Evolutionary conservation across 2,113 vertebrate genomes (phyloP), one percentile per base, ranked within the genome.

Genomic region (Xenopus borealis): DNA sequence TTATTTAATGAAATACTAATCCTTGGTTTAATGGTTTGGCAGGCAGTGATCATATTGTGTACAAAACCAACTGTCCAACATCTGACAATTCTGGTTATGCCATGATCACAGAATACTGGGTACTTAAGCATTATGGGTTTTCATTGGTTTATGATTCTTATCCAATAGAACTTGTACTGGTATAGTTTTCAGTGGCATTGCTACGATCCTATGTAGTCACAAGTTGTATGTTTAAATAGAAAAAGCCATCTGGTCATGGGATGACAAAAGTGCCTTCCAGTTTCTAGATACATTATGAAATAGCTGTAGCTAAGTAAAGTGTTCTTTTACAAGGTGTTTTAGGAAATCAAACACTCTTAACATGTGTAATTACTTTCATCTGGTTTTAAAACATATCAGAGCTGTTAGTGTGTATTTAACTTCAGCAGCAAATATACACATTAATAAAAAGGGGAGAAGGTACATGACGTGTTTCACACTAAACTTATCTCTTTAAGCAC

Each of bases 1-100:
- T 69, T 77, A 64, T 77, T 64, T 70, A 70, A 77, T 77, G 61
- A 77, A 77, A 77, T 70, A 70, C 33, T 77, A 77, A 77, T 77
- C 74, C 66, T 16, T 62, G 61, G 66, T 77, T 77, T 63, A 77
- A 70, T 64, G 63, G 47, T 64, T 64, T 77, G 74, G 74, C 74
- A 77, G 74, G 9, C 59, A 23, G 59, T 8, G 50, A 70, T 44
- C n/a, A 19, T 18, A 55, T 64, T 77, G 74, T 70, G 69, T 61
- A 70, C 67, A 69, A 44, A 46, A 75, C 73, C 73, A 75, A 75
- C 66, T 75, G 73, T 75, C 73, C 57, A 69, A 62, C 66, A 70
- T 69, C 66, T 63, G 57, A 77, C 68, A n/a, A 50, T 63, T 68
- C 67, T 64, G 46, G 45, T 46, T n/a, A 19, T 44, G 7, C 61